A percentile compares a stretch with the other conserved stretches of the same genome.
phyloP scores from a whole-genome alignment of 2,113 vertebrate species.

The Petrocephalus microphthalmus region DNA sequence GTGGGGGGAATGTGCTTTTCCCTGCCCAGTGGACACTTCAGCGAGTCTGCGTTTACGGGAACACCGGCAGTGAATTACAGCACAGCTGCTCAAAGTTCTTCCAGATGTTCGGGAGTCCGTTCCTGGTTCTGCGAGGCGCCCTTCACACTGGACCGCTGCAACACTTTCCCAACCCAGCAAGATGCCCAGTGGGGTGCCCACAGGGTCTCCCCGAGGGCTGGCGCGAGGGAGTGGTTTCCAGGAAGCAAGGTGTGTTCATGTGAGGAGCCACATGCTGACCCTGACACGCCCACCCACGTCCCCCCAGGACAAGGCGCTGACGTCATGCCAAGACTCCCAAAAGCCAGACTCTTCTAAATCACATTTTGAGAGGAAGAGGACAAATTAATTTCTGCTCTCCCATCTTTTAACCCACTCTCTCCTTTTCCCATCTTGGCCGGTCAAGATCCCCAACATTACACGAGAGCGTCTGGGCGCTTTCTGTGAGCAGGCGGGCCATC shows the following conservation, averaged over 20 bases:
- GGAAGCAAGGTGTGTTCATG: neutral
- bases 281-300: neutral
- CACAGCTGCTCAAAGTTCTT: neutral
- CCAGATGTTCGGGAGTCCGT: neutral
- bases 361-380: neutral
- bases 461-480: neutral
- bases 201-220: neutral
- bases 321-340: neutral
- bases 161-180: neutral
- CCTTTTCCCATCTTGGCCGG: neutral
- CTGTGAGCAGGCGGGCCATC: neutral
- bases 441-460: neutral
- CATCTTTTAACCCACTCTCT: neutral
- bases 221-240: neutral
- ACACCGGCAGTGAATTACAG: neutral
- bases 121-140: neutral
- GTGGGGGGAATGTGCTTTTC: neutral
- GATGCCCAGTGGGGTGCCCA: neutral
- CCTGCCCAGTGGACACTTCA: neutral
- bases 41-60: neutral
- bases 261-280: neutral
- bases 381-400: neutral
- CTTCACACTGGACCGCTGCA: neutral
- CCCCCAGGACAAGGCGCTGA: neutral
- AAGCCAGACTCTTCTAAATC: slow-evolving; percentile 7